Evolutionary conservation across 2,888 invertebrate species (phyloP), one percentile per base, ranked within the genome.

Genomic region (Epinotia ramella): DNA sequence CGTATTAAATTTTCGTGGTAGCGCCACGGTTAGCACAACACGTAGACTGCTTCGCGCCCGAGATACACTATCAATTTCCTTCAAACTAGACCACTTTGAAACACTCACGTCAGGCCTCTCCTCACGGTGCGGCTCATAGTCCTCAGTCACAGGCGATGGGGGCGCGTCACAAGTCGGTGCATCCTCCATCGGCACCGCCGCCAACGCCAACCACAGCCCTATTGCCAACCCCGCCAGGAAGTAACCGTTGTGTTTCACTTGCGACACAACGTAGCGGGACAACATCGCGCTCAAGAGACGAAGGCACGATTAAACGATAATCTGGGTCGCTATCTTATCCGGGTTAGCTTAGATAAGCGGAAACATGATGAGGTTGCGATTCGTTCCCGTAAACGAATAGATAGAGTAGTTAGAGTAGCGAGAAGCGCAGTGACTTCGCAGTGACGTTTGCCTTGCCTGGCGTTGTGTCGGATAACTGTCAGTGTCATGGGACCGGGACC

Each of bases 211-310:
- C 88, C 95, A 94, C 46, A 96, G 86, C 7, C 96, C 96, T 72
- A 95, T 82, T 78, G 90, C 93, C 77, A 96, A 81, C 20, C 96
- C 96, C 79, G 95, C 87, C 77, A 96, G 86, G 84, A 96, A 94
- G 86, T 95, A 96, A 46, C 95, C 95, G 83, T 96, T 95, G 82
- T 94, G 95, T 81, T 95, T 95, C 81, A 94, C 89, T 84, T 94
- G 94, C 68, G 94, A 90, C 81, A 91, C 91, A 73, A 94, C 87
- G 80, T 89, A 91, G 20, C 95, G 92, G 9, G 93, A 91, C 83
- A 93, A 83, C 93, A 94, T 92, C 74, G 79, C 83, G 79, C 24
- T 5, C 57, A 59, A 56, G 12, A 67, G 67, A 20, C 56, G 46
- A 60, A 46, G 28, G 20, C 46, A 12, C 49, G 64, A 24, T 65